Evolutionary conservation across 92 coral and sea anemone genomes (phyloP), one percentile per base, ranked within the genome.

Genomic region (Zoanthus gigantus): DNA sequence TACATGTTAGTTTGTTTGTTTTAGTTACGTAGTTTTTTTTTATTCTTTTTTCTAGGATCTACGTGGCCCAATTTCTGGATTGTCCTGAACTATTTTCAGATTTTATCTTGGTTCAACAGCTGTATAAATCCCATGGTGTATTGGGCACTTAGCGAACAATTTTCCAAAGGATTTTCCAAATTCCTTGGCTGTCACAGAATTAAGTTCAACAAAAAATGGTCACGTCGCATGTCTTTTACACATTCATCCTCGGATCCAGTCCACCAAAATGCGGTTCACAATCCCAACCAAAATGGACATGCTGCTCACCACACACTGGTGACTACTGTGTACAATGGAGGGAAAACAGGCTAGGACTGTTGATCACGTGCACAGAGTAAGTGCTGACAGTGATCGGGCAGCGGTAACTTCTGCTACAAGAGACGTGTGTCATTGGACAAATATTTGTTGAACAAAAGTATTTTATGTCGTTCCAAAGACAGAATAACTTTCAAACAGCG

Each of bases 81-180:
- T 15, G 77, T 17, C 28, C 75, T 90, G 71, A 90, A 79, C 47
- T 90, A 90, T 53, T 85, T 60, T 83, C 93, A 96, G 84, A 73
- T 94, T 56, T 50, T 97, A 0, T 89, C 94, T 44, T 97, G 98
- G 97, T 90, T 92, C 60, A 97, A 97, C 76, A 93, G 97, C 82
- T 95, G 98, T 82, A 87, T 97, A 54, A 97, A 97, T 87, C 99
- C 99, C 0, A 88, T 97, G 13, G 96, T 97, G 17, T 97, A 97
- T 88, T 97, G 99, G 96, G 92, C 90, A 16, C 95, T 95, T 18
- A 97, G 99, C 72, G 98, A 94, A 58, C 97, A 97, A 84, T 97
- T 95, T 83, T 94, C 99, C 14, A 91, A 93, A 86, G 99, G 96
- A 72, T 97, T 97, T 89, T 88, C 88, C 79, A 95, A 89, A 90